Evolutionary conservation across 2,888 invertebrate species (phyloP), one percentile per base, ranked within the genome.

Genomic region (Calameuta idolon): DNA sequence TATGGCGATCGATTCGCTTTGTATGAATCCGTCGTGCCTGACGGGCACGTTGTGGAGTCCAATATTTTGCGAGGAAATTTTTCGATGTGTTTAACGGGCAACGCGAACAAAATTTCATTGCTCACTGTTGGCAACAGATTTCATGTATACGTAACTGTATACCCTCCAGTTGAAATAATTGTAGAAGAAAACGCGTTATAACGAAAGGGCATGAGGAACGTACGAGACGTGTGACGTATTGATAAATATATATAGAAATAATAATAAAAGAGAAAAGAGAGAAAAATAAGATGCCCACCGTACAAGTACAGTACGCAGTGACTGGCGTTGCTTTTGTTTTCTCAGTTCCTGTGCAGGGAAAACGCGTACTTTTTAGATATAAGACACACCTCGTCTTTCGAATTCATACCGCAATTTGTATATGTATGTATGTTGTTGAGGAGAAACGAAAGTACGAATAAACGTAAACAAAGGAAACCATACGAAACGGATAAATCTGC

Each of bases 381-480:
- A 71, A 71, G 33, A 12, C 31, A 71, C 71, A 31, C 31, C 71
- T 71, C 12, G 71, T 71, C 71, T 71, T 71, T 71, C 71, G 71
- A 71, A 71, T 71, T 71, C 71, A 3, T 71, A 71, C 71, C 31
- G 71, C 71, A 71, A 71, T 71, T 71, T 71, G 31, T 71, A 71
- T 71, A 71, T 55, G 23, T 55, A 55, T 55, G 55, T 55, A 55
- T 55, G 55, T 55, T 3, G 33, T 71, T 31, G 15, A 71, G 69
- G 31, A 23, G 9, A 71, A 23, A 31, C 71, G 71, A 71, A 33
- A 31, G 55, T 71, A 33, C 31, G 71, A 71, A 33, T 71, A 33
- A 71, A 33, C 31, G 71, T 33, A 12, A 33, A 9, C 31, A 31
- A 31, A 23, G 71, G 71, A 71, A 71, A 33, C 31, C 69, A n/a